Percentiles rank a stretch among this genome's conserved stretches.
Evolutionary conservation across 2,888 invertebrate species (phyloP).

Genomic region (Congeria kusceri): DNA sequence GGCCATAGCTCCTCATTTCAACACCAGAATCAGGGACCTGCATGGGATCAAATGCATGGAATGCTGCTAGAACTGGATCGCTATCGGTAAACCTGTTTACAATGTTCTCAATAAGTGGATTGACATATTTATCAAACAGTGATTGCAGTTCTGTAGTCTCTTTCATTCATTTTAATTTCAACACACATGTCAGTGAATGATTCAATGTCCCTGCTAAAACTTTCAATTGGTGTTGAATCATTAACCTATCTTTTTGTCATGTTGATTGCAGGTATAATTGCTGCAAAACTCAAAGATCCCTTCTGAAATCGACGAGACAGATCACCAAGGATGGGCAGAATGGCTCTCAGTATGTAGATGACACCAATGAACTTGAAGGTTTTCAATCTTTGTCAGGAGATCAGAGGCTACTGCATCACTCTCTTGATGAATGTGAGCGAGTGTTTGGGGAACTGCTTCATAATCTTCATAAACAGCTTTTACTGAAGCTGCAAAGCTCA

Average conservation of each 20-base stretch:
- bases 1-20: constrained; percentile 32
- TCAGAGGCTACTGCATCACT: constrained; percentile 15
- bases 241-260: constrained; percentile 16
- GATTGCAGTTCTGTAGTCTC: constrained; percentile 11
- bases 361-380: constrained; percentile 40
- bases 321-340: constrained; percentile 38
- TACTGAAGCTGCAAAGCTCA: constrained; percentile 57
- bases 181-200: constrained; percentile 32
- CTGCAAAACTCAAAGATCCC: constrained; percentile 27
- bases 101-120: constrained; percentile 39
- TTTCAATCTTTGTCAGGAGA: constrained; percentile 10
- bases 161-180: constrained; percentile 24
- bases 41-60: constrained; percentile 41
- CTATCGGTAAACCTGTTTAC: constrained; percentile 32
- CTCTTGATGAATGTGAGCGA: constrained; percentile 21
- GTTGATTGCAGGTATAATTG: constrained; percentile 24
- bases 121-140: constrained; percentile 33
- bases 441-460: constrained; percentile 34
- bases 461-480: constrained; percentile 40
- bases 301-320: constrained; percentile 45
- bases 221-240: constrained; percentile 17
- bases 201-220: constrained; percentile 34
- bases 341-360: constrained; percentile 48
- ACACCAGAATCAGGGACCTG: constrained; percentile 20
- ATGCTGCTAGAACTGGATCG: constrained; percentile 28